A percentile compares a stretch with the other conserved stretches of the same genome.
Evolutionary conservation across 2,797 vertebrate genomes (phyloP).

Genomic region (Schizopygopsis malacanthus): DNA sequence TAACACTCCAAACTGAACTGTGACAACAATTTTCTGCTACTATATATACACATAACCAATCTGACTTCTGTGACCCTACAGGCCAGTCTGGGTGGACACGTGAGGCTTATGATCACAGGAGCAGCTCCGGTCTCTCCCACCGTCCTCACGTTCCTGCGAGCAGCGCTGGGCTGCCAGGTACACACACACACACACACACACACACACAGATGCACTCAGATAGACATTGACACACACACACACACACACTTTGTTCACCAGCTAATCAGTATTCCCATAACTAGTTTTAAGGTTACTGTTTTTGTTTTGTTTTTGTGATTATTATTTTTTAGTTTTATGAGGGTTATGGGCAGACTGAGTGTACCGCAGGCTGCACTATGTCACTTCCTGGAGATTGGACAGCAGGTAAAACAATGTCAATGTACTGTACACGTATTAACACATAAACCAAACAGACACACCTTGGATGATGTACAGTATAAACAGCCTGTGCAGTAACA

Average conservation of each 20-base stretch:
- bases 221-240: neutral
- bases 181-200: constrained; percentile 57
- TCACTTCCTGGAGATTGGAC: constrained; percentile 93
- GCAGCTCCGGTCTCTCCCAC: constrained; percentile 93
- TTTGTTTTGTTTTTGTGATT: neutral
- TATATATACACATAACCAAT: neutral
- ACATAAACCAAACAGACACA: constrained; percentile 5
- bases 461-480: neutral
- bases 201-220: neutral
- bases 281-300: neutral
- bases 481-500: neutral
- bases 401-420: constrained; percentile 80
- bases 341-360: constrained; percentile 98
- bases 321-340: constrained; percentile 88
- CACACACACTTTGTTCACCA: neutral
- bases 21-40: neutral
- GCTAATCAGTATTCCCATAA: neutral
- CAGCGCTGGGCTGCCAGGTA: constrained; percentile 96
- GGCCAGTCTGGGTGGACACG: constrained; percentile 90
- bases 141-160: constrained; percentile 90
- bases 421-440: neutral
- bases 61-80: constrained; percentile 61
- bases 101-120: constrained; percentile 93
- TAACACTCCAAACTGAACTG: neutral
- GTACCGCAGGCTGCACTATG: constrained; percentile 90